Evolutionary conservation across 1,140 invertebrate genomes (phyloP).

Genomic region (Proctacanthus coquilletti): DNA sequence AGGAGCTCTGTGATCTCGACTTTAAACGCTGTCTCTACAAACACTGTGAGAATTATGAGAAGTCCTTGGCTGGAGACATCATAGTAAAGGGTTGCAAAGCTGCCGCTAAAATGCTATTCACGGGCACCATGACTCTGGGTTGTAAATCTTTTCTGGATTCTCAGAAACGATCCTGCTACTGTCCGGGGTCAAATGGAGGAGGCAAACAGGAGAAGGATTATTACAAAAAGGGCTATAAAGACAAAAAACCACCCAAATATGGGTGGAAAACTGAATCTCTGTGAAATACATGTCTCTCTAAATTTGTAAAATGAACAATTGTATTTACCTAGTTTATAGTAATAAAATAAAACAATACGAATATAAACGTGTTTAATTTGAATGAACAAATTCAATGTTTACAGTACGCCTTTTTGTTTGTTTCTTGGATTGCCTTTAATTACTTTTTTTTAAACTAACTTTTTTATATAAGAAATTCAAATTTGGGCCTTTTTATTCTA

Average conservation of each 20-base stretch:
- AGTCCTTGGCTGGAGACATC: slow-evolving; percentile 37
- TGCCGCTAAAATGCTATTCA: slow-evolving; percentile 67
- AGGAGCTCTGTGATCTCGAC: slow-evolving; percentile 70
- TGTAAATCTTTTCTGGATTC: slow-evolving; percentile 70
- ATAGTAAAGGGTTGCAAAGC: slow-evolving; percentile 62
- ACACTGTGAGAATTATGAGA: slow-evolving; percentile 58
- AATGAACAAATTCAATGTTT: no score
- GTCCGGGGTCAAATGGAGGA: slow-evolving; percentile 25
- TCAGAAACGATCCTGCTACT: slow-evolving; percentile 63
- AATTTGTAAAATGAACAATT: background rate
- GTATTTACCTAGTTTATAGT: no score
- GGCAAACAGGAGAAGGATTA: background rate
- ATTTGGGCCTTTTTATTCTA: no score
- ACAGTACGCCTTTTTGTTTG: no score
- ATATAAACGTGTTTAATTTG: no score
- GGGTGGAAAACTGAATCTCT: background rate
- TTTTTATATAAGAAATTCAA: no score
- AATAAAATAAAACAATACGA: no score
- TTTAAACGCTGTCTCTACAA: slow-evolving; percentile 75
- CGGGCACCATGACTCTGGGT: slow-evolving; percentile 63
- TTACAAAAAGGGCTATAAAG: background rate
- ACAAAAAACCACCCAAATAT: slow-evolving; percentile 4
- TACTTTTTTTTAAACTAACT: no score
- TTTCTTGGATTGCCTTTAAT: no score
- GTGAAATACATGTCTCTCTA: background rate